Conservation (phyloP, 2,113 vertebrate genomes). For the Thunnus maccoyii region DNA sequence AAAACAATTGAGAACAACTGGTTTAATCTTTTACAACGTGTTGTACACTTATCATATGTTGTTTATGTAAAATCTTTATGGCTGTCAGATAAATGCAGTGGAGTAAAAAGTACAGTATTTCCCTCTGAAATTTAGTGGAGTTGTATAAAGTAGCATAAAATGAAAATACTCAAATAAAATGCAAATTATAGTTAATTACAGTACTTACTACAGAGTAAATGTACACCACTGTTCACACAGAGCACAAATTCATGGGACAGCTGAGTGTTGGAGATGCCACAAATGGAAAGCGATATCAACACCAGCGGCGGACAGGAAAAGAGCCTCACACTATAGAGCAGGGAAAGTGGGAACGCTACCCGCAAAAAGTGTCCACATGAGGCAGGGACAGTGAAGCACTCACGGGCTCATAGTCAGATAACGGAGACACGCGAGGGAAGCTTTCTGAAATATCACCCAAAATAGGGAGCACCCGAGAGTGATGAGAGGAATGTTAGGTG, state of each 20-base stretch:
- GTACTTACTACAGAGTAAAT: too few relatives aligned
- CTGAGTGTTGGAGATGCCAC: neutral
- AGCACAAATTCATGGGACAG: neutral
- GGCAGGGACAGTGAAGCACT: neutral
- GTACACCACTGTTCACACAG: neutral
- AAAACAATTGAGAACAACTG: too few relatives aligned
- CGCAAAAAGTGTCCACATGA: constrained; percentile 1
- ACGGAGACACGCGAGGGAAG: constrained; percentile 3
- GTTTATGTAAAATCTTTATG: too few relatives aligned
- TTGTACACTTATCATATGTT: too few relatives aligned
- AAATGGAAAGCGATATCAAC: neutral
- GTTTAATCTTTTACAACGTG: too few relatives aligned
- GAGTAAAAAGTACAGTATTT: too few relatives aligned
- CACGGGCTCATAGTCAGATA: neutral
- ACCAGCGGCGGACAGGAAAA: neutral
- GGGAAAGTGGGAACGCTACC: neutral
- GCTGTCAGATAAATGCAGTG: too few relatives aligned
- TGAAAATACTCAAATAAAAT: too few relatives aligned
- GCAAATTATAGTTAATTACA: too few relatives aligned
- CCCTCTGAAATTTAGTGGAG: too few relatives aligned
- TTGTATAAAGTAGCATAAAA: too few relatives aligned
- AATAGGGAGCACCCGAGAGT: constrained; percentile 6
- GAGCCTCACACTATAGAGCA: too few relatives aligned
- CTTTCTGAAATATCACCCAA: neutral
- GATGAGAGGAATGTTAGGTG: constrained; percentile 23